Evolutionary conservation across 2,797 vertebrate species (phyloP), one percentile per base, ranked within the genome.

Genomic region (Dryobates pubescens): DNA sequence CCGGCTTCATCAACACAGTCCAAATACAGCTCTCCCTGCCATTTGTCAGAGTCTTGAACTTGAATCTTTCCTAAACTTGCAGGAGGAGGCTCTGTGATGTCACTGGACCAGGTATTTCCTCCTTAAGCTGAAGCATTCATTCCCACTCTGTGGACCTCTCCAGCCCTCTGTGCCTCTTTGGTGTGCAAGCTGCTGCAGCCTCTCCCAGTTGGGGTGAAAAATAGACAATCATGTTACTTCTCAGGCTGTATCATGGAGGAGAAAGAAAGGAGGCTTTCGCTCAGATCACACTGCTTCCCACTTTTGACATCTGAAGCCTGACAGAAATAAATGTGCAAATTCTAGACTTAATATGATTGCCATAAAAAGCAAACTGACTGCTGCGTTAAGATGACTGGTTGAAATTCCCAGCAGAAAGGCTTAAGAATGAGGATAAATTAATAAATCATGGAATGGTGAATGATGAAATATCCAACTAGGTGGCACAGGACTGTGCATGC

Each of bases 81-180:
- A 61, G 29, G 10, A 32, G 30, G 12, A 5, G 6, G 3, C 4
- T 41, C 23, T 72, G 26, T 7, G 5, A 41, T 62, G 23, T 41
- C 81, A 8, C 59, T 74, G 10, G 6, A 23, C 1, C 9, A 57
- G 4, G 8, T 41, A 51, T 11, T 6, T 78, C 7, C 6, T 82
- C 30, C 22, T 58, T 69, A 13, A 54, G 5, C 1, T 76, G 68
- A 24, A 67, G 1, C 9, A 17, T 69, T 65, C 22, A 77, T 51
- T 59, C 30, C 14, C 9, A 27, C 17, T 51, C 38, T 24, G 3
- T 51, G 22, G 4, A 0, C 3, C 9, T 1, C 6, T 67, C 8
- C 27, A 80, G 15, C 3, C 24, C 13, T 19, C 4, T 22, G 17
- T 4, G 67, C 0, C 3, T 41, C 49, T 82, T 51, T 27, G 2